Evolutionary conservation across 2,797 vertebrate species (phyloP), one percentile per base, ranked within the genome.

Genomic region (Trachops cirrhosus): DNA sequence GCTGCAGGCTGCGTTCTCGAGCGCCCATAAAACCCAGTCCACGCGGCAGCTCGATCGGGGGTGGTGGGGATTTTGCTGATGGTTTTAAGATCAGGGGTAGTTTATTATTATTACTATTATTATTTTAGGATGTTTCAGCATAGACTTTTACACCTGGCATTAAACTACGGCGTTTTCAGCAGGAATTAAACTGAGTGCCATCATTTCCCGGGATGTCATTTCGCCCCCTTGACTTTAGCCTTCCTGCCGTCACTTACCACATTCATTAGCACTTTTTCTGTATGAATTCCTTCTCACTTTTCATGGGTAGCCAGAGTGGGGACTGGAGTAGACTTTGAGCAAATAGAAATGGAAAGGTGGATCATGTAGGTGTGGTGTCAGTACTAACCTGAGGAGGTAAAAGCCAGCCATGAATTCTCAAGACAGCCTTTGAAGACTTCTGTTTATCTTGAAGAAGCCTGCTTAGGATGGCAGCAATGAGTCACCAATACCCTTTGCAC

Each of bases 31-130:
- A 95, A 74, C 70, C 74, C 48, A 9, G 29, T 48, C 46, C 34
- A 19, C 57, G 16, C 57, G 71, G 89, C 74, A 44, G 78, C 86
- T 89, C 14, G 3, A 22, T 95, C 71, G 29, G 83, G 59, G 93
- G 89, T 22, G 41, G 77, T 59, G 32, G 86, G 29, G 34, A 74
- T 94, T 97, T 92, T 96, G 96, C 96, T 96, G 91, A 96, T 93
- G n/a, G 44, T 80, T 88, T 89, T 77, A 86, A 93, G 93, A 57
- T 77, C 9, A 46, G 57, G 29, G 16, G 4, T 46, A 32, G 37
- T 89, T 92, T 70, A 64, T 74, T 80, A 64, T 67, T 84, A 41
- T 75, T 82, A 64, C 95, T 70, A 57, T 79, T 37, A 79, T 92
- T 73, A 85, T 75, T 75, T 62, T 44, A 41, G 37, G 54, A n/a